Base-by-base conservation (phyloP, 2,797 vertebrate species). In the Chanos chanos region DNA sequence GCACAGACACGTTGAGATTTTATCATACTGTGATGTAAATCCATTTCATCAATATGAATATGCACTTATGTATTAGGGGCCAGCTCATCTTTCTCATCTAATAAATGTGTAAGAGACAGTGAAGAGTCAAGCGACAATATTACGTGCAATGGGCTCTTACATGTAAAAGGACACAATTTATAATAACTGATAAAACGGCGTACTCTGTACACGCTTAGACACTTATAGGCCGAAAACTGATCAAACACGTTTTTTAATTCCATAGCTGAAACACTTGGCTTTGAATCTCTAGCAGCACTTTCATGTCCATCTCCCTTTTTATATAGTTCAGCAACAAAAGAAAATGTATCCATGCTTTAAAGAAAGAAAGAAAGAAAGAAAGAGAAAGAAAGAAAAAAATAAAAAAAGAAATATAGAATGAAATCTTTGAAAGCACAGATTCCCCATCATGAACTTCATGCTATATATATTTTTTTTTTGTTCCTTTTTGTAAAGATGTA, bases 261-360 rank as follows among this genome's bases (percentile, higher is more conserved):
- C 84, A 83, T 79, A 81, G 77, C 61, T 40, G 40, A 33, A 71
- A 71, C 68, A 55, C 41, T 48, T 39, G 34, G 68, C 71, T 73
- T 69, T 58, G 56, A 64, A 70, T 67, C 31, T 49, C 51, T 73
- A 78, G 81, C 76, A 66, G 83, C 85, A 87, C 83, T 83, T 85
- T 82, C 66, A 83, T 80, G 79, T 67, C 73, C 84, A 79, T 81
- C 77, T 78, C 78, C 81, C 66, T 71, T 85, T 79, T 85, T 77
- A 75, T 81, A 84, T 54, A 77, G 77, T 80, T 83, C 80, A 71
- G 80, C 59, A 68, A 63, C 49, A 66, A 19, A 61, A 78, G 52
- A 74, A 82, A 76, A 77, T 53, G 66, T 72, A 77, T 65, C 62
- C 68, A 61, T 74, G 57, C 67, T 71, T 68, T 43, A 16, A 16